phyloP scores from a whole-genome alignment of 1,140 invertebrate species.

The Cydia pomonella region DNA sequence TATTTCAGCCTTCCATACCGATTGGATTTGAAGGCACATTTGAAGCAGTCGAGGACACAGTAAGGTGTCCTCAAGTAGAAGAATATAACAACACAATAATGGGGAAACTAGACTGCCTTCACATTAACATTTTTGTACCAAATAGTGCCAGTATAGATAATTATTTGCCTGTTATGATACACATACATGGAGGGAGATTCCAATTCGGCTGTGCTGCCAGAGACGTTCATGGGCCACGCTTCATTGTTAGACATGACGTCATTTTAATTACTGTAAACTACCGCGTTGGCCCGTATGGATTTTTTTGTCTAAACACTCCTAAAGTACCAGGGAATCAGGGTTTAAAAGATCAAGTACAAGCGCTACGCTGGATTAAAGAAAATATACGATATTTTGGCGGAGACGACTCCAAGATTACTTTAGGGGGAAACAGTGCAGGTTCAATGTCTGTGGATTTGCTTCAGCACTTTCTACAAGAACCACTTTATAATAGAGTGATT shows the following conservation, averaged over 20 bases:
- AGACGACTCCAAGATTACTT: slow-evolving; percentile 83
- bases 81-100: slow-evolving; percentile 36
- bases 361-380: slow-evolving; percentile 84
- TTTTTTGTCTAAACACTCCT: slow-evolving; percentile 84
- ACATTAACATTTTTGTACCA: slow-evolving; percentile 48
- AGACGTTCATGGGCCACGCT: slow-evolving; percentile 71
- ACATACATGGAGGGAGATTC: slow-evolving; percentile 86
- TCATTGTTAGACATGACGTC: slow-evolving; percentile 79
- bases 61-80: too few relatives aligned
- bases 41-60: slow-evolving; percentile 32
- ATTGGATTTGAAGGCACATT: slow-evolving; percentile 29
- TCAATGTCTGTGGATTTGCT: slow-evolving; percentile 59
- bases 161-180: slow-evolving; percentile 83
- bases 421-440: slow-evolving; percentile 85
- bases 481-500: slow-evolving; percentile 49
- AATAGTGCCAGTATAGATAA: slow-evolving; percentile 34
- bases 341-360: slow-evolving; percentile 85
- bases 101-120: slow-evolving; percentile 47
- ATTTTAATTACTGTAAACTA: slow-evolving; percentile 77
- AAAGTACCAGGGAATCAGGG: slow-evolving; percentile 87
- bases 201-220: slow-evolving; percentile 70
- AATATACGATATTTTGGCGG: slow-evolving; percentile 87
- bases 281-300: slow-evolving; percentile 83
- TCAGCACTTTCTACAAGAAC: slow-evolving; percentile 40
- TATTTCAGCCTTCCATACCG: neutral